Base-by-base conservation (phyloP, 2,888 invertebrate genomes). In the Philereme vetulata region DNA sequence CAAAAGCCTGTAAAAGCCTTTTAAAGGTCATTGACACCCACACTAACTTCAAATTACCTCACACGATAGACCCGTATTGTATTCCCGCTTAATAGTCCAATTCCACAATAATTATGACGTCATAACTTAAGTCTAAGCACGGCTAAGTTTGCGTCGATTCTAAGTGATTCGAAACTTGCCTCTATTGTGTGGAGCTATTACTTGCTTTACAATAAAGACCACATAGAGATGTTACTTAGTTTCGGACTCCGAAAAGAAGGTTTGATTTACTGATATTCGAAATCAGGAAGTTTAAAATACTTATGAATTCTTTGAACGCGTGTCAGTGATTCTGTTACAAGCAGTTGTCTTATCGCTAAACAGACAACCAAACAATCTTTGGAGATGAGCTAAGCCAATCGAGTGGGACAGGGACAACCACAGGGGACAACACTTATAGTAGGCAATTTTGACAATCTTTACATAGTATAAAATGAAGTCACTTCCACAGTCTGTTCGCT, bases 101-200 rank as follows among this genome's bases (percentile, higher is more conserved):
- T 60, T 60, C 52, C 45, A 58, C 55, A 59, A 62, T 62, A 62
- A 58, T 62, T 57, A 57, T 61, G 62, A 58, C 50, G 50, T 48
- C 54, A 52, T 56, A 66, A 65, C 58, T 60, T 49, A 54, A 46
- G 44, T 33, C 54, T 59, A 47, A 56, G 56, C 62, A 53, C 56
- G 48, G 51, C 57, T 57, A 63, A 68, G 64, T 60, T 62, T 62
- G 60, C 63, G 56, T 62, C 62, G 62, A 66, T 68, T 68, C 62
- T 67, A 69, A 69, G 69, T 64, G 69, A 67, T 63, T 69, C 53
- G 61, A 62, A 68, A 65, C 69, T 64, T 46, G 54, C 58, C 53
- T 51, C 59, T 57, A 67, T 67, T 67, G 65, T 69, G 51, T 36
- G 44, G 40, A 60, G 58, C 65, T 65, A 68, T 68, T 66, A 66